Percentiles rank a stretch among this genome's conserved stretches.
Evolutionary conservation across 2,888 invertebrate species (phyloP).

Genomic region (Euplexia lucipara): DNA sequence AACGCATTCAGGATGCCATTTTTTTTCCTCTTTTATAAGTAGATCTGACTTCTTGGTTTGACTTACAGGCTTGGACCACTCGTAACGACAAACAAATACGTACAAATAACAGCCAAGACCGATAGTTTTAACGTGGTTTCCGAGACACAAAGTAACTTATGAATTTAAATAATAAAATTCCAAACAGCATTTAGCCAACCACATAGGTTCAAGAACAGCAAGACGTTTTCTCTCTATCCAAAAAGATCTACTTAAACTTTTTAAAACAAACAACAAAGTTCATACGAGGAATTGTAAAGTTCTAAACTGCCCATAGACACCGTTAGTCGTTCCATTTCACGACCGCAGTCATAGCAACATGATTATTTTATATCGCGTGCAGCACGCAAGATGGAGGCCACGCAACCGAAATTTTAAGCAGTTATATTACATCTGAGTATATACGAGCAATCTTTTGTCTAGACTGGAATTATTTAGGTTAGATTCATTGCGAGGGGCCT

Average conservation of each 20-base stretch:
- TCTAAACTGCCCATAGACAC: slow-evolving; percentile 55
- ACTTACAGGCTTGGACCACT: no score
- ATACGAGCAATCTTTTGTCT: slow-evolving; percentile 49
- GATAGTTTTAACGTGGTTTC: no score
- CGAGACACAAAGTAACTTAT: no score
- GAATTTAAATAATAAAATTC: no score
- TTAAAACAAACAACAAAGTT: slow-evolving; percentile 32
- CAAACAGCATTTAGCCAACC: no score
- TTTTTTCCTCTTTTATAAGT: no score
- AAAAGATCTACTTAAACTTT: slow-evolving; percentile 5
- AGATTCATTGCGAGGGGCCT: slow-evolving; percentile 5
- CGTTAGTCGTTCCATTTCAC: slow-evolving; percentile 59
- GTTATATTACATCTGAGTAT: slow-evolving; percentile 39
- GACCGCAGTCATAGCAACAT: slow-evolving; percentile 46
- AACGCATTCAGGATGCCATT: no score
- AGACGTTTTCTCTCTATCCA: background rate
- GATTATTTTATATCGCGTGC: slow-evolving; percentile 58
- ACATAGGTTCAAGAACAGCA: no score
- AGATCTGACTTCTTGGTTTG: no score
- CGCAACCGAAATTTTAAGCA: slow-evolving; percentile 44
- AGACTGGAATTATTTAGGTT: slow-evolving; percentile 48
- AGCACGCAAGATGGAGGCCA: slow-evolving; percentile 57
- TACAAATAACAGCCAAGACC: no score
- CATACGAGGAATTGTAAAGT: slow-evolving; percentile 23
- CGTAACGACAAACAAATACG: no score